These are phyloP conservation scores for Sesia apiformis DNA, from an alignment of 2,888 invertebrate species.

Conservation along the genomic window DNA sequence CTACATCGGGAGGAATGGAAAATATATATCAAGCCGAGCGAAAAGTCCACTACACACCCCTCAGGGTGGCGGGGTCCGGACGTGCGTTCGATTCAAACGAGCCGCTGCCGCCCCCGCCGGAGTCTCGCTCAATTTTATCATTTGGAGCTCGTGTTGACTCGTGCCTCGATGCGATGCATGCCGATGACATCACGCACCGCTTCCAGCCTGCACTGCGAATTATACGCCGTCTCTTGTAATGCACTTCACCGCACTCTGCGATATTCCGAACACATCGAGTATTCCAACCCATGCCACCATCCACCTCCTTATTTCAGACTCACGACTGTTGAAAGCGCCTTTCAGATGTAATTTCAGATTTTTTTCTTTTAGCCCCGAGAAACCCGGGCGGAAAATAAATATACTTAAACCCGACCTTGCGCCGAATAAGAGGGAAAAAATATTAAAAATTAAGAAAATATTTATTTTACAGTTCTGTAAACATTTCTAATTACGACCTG, in stretches of 20 bases:
- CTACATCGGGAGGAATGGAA: conserved; percentile 67
- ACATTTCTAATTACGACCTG: conserved; percentile 73
- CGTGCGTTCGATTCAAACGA: conserved; percentile 73
- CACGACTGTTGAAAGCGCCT: conserved; percentile 21
- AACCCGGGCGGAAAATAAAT: conserved; percentile 61
- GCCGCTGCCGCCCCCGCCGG: conserved; percentile 43
- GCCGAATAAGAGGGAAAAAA: conserved; percentile 53
- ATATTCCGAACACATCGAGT: background rate
- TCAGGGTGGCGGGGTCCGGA: conserved; percentile 52
- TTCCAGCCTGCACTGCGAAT: background rate
- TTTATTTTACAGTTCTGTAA: conserved; percentile 71
- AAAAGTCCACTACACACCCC: conserved; percentile 72
- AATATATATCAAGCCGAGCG: conserved; percentile 71
- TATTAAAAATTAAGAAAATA: conserved; percentile 71
- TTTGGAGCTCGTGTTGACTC: conserved; percentile 10
- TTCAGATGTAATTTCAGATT: conserved; percentile 63
- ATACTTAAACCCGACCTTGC: conserved; percentile 67
- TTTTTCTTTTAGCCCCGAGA: conserved; percentile 43
- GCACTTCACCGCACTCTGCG: background rate
- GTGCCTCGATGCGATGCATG: conserved; percentile 18
- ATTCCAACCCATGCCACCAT: no score
- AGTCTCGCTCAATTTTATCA: conserved; percentile 33
- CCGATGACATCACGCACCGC: conserved; percentile 10
- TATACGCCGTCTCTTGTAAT: background rate
- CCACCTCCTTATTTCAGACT: conserved; percentile 1